Evolutionary conservation across 1,140 invertebrate species (phyloP), one percentile per base, ranked within the genome.

Genomic region (Pectinophora gossypiella): DNA sequence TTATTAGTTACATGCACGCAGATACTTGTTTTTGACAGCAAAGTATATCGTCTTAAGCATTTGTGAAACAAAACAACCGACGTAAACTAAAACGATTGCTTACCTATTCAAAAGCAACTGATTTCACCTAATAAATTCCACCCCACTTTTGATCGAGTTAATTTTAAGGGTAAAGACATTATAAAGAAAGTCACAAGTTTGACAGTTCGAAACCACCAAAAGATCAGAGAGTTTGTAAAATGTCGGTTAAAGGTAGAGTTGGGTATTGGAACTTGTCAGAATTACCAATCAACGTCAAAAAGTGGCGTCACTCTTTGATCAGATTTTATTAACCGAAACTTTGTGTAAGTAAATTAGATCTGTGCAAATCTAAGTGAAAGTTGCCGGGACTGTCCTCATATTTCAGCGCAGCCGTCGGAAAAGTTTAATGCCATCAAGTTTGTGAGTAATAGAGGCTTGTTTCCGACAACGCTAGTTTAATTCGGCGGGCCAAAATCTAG

Each of bases 341-440:
- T 32, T 4, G 4, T 23, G 27, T 32, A 32, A 32, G 27, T 32
- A 32, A 32, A 32, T 32, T 32, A 32, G 27, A 32, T 32, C 9
- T n/a, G n/a, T n/a, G n/a, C n/a, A 32, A 32, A 32, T 32, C 27
- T 32, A 44, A 52, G 54, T 57, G 54, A 51, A 54, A 57, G 48
- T 61, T 58, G 19, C 32, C 45, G 23, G 27, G 48, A 48, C 27
- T 23, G 53, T 56, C 42, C 54, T 57, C 57, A 64, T 64, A 64
- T 64, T 64, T 64, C 61, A 54, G 56, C 19, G 48, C 50, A 36
- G 44, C 52, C 53, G 57, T 56, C 48, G 52, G 32, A 61, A 62
- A 68, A 72, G 59, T 75, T 72, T 66, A 68, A 68, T 64, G 56
- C 54, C 51, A 57, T 64, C 59, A 71, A 72, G 56, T 74, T 70